Evolutionary conservation across 2,797 vertebrate species (phyloP).

Genomic region (Micropoecilia bifurca): DNA sequence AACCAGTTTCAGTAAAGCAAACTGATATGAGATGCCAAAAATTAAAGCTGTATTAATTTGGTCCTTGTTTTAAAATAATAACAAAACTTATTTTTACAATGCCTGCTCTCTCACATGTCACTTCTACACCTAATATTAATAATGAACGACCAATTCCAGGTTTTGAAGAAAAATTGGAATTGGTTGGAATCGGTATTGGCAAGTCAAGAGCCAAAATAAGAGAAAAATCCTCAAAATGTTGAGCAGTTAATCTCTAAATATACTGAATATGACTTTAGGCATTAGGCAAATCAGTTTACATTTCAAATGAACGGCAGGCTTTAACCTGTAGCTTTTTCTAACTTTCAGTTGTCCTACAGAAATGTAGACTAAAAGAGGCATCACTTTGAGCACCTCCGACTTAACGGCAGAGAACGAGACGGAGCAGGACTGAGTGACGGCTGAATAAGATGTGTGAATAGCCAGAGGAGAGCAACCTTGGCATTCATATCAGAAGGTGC

Average conservation of each 20-base stretch:
- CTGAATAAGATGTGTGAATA: slow-evolving; percentile 32
- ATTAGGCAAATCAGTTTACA: slow-evolving; percentile 10
- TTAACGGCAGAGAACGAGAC: slow-evolving; percentile 12
- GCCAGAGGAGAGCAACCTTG: slow-evolving; percentile 63
- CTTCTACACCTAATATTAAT: background rate
- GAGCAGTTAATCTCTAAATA: background rate
- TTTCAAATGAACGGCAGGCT: slow-evolving; percentile 41
- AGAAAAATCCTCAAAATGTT: background rate
- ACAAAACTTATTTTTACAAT: background rate
- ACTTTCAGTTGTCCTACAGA: slow-evolving; percentile 13
- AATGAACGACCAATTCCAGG: too few relatives aligned
- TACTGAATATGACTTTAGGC: background rate
- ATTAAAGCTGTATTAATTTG: background rate
- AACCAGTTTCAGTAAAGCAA: background rate
- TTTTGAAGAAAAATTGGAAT: too few relatives aligned
- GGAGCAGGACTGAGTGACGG: slow-evolving; percentile 26
- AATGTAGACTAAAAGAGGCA: slow-evolving; percentile 12
- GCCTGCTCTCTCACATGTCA: background rate
- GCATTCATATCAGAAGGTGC: slow-evolving; percentile 46
- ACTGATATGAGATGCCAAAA: background rate
- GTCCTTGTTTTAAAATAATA: background rate
- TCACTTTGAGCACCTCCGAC: background rate
- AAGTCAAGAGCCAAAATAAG: background rate
- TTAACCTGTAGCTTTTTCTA: slow-evolving; percentile 21
- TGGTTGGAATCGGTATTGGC: background rate